Evolutionary conservation across 2,888 invertebrate species (phyloP).

Genomic region (Ferdinandea cuprea): DNA sequence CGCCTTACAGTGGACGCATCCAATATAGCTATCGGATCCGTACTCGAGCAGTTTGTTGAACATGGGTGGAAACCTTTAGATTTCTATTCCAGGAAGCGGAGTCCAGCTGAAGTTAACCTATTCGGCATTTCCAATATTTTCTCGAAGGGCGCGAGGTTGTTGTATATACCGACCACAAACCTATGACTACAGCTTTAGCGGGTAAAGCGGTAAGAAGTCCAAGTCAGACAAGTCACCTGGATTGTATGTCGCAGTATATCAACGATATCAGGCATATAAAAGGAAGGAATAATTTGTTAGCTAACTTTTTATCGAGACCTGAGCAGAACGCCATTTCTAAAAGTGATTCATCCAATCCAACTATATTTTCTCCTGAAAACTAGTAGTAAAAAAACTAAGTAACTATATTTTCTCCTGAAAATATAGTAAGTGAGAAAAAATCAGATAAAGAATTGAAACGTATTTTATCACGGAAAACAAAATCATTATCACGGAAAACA

Average conservation of each 20-base stretch:
- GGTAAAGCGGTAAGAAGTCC: too few relatives aligned
- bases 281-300: constrained; percentile 23
- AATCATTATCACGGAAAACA: background rate
- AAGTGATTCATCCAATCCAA: background rate
- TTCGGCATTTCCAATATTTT: constrained; percentile 13
- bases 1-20: constrained; percentile 2
- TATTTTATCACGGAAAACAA: too few relatives aligned
- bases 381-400: too few relatives aligned
- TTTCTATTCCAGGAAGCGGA: constrained; percentile 11
- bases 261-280: constrained; percentile 16
- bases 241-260: constrained; percentile 17
- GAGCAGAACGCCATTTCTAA: background rate
- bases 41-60: background rate
- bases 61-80: constrained; percentile 18
- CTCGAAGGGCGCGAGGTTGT: constrained; percentile 15
- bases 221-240: constrained; percentile 20
- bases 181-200: constrained; percentile 26
- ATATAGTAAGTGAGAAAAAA: too few relatives aligned
- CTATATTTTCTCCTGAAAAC: constrained; percentile 23
- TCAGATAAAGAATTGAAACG: constrained; percentile 11
- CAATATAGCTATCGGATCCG: constrained; percentile 6
- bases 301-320: constrained; percentile 22
- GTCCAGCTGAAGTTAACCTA: too few relatives aligned
- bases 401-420: too few relatives aligned
- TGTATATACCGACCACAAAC: constrained; percentile 20